These are phyloP conservation scores for Lerema accius DNA, from an alignment of 1,140 invertebrate species.

Conservation along the genomic window DNA sequence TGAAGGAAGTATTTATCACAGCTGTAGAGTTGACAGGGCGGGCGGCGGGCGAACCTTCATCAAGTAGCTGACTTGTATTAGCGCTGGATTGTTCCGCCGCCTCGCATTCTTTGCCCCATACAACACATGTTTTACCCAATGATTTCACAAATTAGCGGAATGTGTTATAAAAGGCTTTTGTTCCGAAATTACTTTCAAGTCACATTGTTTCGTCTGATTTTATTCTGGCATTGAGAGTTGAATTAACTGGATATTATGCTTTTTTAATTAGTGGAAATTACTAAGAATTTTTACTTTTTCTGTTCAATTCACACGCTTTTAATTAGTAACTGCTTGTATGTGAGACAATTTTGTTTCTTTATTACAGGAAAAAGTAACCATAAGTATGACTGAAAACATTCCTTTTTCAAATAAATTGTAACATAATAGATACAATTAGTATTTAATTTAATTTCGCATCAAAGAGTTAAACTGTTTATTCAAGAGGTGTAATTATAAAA, in stretches of 20 bases:
- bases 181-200: constrained; percentile 20
- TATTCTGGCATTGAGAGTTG: not conserved
- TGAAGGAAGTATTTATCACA: constrained; percentile 22
- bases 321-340: no score
- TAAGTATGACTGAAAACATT: no score
- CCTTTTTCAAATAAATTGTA: no score
- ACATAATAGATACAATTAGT: not conserved
- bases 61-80: constrained; percentile 81
- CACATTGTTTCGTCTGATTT: not conserved
- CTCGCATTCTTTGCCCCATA: constrained; percentile 66
- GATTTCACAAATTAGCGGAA: constrained; percentile 71
- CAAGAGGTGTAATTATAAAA: constrained; percentile 75
- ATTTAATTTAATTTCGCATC: constrained; percentile 43
- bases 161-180: constrained; percentile 25
- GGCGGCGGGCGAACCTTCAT: constrained; percentile 64
- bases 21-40: constrained; percentile 41
- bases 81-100: constrained; percentile 69
- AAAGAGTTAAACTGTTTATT: constrained; percentile 71
- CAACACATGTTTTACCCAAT: constrained; percentile 70
- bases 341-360: no score
- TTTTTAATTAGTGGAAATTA: no score
- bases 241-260: not conserved
- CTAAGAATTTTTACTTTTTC: no score
- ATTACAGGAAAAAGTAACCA: no score
- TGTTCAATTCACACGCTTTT: no score